Evolutionary conservation across 2,888 invertebrate genomes (phyloP).

Genomic region (Lasioglossum zephyrum): DNA sequence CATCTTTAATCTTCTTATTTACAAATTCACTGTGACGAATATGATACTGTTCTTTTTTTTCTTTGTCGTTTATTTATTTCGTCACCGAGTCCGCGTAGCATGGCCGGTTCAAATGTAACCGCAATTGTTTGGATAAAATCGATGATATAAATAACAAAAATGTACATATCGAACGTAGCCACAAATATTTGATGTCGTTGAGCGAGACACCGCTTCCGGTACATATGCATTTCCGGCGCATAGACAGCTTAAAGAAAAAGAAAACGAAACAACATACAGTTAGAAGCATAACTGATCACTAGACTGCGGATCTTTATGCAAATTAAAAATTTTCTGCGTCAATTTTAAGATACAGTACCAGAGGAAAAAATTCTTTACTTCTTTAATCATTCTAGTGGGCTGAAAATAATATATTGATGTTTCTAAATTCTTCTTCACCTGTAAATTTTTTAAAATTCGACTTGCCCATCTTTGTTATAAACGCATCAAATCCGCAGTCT

Average conservation of each 20-base stretch:
- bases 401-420: too few species aligned
- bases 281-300: too few species aligned
- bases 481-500: too few species aligned
- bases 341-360: too few species aligned
- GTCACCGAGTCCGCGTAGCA: neutral
- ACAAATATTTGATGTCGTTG: neutral
- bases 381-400: too few species aligned
- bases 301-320: too few species aligned
- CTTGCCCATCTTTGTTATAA: too few species aligned
- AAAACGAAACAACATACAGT: neutral
- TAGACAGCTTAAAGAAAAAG: neutral
- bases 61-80: neutral
- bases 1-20: conserved; percentile 30
- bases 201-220: conserved; percentile 21
- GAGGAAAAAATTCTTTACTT: too few species aligned
- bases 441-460: too few species aligned
- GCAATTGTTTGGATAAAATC: conserved; percentile 31
- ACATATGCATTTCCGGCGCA: neutral
- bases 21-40: conserved; percentile 30
- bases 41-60: neutral
- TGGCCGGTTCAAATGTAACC: neutral
- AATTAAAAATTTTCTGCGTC: too few species aligned
- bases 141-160: conserved; percentile 50
- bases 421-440: too few species aligned
- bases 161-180: conserved; percentile 28